Evolutionary conservation across 2,113 vertebrate genomes (phyloP), one percentile per base, ranked within the genome.

Genomic region (Chitala chitala): DNA sequence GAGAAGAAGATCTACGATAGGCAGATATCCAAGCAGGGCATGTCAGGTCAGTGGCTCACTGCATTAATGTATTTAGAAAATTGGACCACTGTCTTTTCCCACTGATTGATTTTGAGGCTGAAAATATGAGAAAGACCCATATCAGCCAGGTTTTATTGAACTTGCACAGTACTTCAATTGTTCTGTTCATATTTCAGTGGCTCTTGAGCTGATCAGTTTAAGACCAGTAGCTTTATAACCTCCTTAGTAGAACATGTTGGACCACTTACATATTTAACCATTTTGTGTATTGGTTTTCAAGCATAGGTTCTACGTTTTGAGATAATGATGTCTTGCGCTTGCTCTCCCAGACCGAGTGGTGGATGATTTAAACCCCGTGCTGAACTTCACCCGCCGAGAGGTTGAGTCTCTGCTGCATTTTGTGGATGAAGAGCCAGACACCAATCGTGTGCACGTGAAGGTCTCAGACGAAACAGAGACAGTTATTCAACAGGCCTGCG

Each of bases 1-100:
- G 97, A 99, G 89, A 97, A 95, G 89, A 99, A 99, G 89, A 99
- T 99, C 78, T 99, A 99, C 48, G 97, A 99, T 80, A 89, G 97
- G 70, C 97, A 99, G 86, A 96, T 99, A 80, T 97, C 96, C 76
- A 99, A 99, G 84, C 97, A 99, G 89, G 94, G 96, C 83, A 99
- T 99, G 97, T 99, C 96, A 26, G 96, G 97, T 99, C 81, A 84
- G 87, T 66, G 13, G 61, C 0, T 22, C 1, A 53, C 15, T 70
- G 42, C 31, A 13, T 17, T 38, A 24, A 8, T 20, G 17, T 15
- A 40, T 24, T 22, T 15, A 26, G 58, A 12, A 1, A 22, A 0
- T 15, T 7, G 50, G 20, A n/a, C n/a, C n/a, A n/a, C n/a, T n/a
- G n/a, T n/a, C n/a, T n/a, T n/a, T n/a, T n/a, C n/a, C n/a, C n/a